Evolutionary conservation across 2,113 vertebrate genomes (phyloP), one percentile per base, ranked within the genome.

Genomic region (Chaetodon trifascialis): DNA sequence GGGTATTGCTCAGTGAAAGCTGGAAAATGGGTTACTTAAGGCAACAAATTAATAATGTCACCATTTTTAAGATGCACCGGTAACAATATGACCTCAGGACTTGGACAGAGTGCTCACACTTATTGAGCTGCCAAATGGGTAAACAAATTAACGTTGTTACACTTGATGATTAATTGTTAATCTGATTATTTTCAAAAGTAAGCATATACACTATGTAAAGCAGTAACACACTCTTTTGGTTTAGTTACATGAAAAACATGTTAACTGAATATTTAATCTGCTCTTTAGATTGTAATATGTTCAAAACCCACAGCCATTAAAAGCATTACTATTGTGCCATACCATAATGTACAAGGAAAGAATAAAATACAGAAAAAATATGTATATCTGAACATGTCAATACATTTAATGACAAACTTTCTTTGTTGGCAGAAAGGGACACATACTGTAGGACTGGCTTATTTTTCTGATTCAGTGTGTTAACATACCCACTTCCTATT

Each of bases 291-390:
- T 68, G 65, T 73, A 90, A 81, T 89, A 89, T 91, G 87, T 92
- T 94, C 83, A 90, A 63, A 90, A 93, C 80, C 90, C 91, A 90
- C 88, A 91, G 75, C 82, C 87, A 90, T 88, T 79, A 85, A 88
- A 87, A 94, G 82, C 87, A 90, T 81, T 81, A 74, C 80, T 84
- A 73, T 87, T 91, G 83, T 86, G 76, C 81, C 83, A 93, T 94
- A 94, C 89, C 89, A 36, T 90, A 91, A 93, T 93, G 90, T 94
- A 95, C 93, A 95, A 88, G 75, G 73, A 92, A 89, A 89, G 79
- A 93, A 88, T 87, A 91, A 92, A 92, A 91, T 93, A 95, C 92
- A 94, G 89, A 89, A 91, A 91, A 90, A 91, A 89, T 88, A 92
- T 83, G 73, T 91, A 90, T 85, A 10, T 87, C 83, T 80, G 65